phyloP scores from a whole-genome alignment of 2,113 vertebrate genomes.

The Apeltes quadracus region DNA sequence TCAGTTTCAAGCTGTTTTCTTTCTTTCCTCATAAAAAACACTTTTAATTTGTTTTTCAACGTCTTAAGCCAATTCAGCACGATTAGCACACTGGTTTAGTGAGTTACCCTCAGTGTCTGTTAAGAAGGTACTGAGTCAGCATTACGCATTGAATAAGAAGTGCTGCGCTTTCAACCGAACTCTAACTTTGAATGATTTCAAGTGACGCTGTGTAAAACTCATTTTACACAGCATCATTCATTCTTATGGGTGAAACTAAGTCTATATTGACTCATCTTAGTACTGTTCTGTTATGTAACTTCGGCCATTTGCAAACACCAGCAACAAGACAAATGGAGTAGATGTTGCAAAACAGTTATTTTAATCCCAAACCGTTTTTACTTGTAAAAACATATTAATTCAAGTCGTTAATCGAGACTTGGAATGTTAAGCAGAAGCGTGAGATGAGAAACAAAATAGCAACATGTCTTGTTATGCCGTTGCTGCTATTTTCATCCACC shows the following conservation, averaged over 20 bases:
- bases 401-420: background rate
- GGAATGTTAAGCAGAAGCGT: background rate
- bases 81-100: background rate
- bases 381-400: no score
- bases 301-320: background rate
- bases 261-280: background rate
- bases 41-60: background rate
- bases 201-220: background rate
- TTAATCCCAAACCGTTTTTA: background rate
- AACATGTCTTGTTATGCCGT: background rate
- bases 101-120: background rate
- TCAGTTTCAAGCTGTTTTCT: slow-evolving; percentile 9
- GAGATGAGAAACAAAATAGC: background rate
- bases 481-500: background rate
- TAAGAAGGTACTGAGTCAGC: no score
- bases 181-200: background rate
- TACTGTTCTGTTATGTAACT: background rate
- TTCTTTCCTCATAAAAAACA: background rate
- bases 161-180: background rate
- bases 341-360: background rate
- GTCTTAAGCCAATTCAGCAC: background rate
- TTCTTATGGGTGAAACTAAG: background rate
- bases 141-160: background rate
- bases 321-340: background rate
- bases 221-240: background rate